These are phyloP conservation scores for Chaetodon auriga DNA, from an alignment of 2,113 vertebrate species.

Conservation along the genomic window DNA sequence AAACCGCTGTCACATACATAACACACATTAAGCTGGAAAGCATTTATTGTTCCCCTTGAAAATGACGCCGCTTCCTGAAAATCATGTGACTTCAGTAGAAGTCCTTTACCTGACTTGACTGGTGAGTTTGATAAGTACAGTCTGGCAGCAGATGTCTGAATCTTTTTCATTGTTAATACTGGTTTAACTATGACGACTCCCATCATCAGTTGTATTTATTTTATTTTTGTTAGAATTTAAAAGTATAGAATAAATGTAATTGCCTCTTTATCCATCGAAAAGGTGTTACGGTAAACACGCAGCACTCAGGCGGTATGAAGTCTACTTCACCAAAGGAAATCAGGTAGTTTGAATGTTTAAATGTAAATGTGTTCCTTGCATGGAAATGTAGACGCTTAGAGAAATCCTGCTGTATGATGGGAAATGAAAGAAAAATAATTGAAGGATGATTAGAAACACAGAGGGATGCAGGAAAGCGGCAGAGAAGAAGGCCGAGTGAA, in stretches of 20 bases:
- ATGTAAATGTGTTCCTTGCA: too few relatives aligned
- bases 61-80: conserved; percentile 11
- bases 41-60: not conserved
- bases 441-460: not conserved
- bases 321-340: too few relatives aligned
- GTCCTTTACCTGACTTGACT: conserved; percentile 1
- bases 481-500: not conserved
- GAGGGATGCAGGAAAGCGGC: not conserved
- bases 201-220: not conserved
- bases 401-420: not conserved
- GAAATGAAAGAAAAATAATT: not conserved
- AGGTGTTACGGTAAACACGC: not conserved
- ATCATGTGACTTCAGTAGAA: conserved; percentile 51
- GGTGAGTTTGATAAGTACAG: conserved; percentile 16
- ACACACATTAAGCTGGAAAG: not conserved
- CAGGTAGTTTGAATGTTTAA: not conserved
- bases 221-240: too few relatives aligned
- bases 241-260: too few relatives aligned
- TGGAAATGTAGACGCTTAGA: not conserved
- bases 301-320: too few relatives aligned
- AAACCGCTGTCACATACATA: not conserved
- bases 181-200: not conserved
- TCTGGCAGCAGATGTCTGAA: not conserved
- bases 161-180: not conserved
- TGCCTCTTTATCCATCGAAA: too few relatives aligned